Base-by-base conservation (phyloP, 2,113 vertebrate species). In the Catharus fuscescens region DNA sequence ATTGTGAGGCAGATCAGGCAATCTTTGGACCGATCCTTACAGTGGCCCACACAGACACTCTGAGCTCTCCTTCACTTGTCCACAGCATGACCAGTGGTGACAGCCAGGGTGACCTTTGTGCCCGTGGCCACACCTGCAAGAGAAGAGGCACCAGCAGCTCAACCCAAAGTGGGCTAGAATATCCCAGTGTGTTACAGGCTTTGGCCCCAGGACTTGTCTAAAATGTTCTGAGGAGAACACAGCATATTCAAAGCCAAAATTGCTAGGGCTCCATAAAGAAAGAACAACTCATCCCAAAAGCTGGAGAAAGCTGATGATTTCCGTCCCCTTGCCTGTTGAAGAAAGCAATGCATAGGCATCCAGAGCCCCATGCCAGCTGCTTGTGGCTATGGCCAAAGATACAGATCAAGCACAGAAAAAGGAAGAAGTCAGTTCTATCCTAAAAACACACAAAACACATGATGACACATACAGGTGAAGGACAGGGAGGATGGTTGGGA, bases 21-120 rank as follows among this genome's bases (percentile, higher is more conserved):
- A 38, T 38, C 38, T 38, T 38, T 38, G 38, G 38, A 38, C 38
- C 38, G 11, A 38, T 12, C 38, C 38, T 38, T 38, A 38, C 38
- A 38, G 38, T 11, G 95, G 50, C 47, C 4, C 71, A 42, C 69
- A 26, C 11, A 96, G 95, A 48, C 98, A 99, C 73, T 99, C 98
- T 0, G 98, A 99, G 77, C 91, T 97, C 97, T 99, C 98, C 3
- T 81, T 74, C 8, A 98, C 97, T 81, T 97, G 98, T 66, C 99
- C 99, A 77, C 99, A 99, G 96, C 99, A 99, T 0, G 99, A 99
- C 99, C 99, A 99, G 97, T 99, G 99, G 1, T 97, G 98, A 91
- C 98, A 98, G 40, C 99, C 98, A 1, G 99, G 99, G 93, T 99
- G 99, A 50, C 98, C 99, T 94, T 98, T 99, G 93, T 99, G 99